Evolutionary conservation across 2,113 vertebrate species (phyloP), one percentile per base, ranked within the genome.

Genomic region (Onychorhynchus coronatus): DNA sequence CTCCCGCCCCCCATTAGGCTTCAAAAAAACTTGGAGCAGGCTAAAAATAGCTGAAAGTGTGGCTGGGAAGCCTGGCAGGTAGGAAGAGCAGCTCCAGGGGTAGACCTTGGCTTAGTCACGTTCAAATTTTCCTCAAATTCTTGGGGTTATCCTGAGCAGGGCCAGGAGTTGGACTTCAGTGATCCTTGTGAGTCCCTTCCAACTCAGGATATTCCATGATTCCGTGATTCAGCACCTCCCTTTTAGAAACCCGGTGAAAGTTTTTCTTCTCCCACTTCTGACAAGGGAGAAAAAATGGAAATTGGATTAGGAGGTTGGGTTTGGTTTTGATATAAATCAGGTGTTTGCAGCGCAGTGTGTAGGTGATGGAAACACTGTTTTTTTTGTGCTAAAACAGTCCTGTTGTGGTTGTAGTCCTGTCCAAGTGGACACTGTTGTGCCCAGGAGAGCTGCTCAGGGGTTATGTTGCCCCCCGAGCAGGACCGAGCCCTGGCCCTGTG

Each of bases 401-500:
- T 1, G 10, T 49, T 52, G 2, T 0, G 19, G 22, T 8, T 16
- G 42, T 14, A 61, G 5, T 35, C 71, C 67, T 12, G 31, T 13
- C 18, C 33, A 2, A 1, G 67, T 7, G 62, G 72, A 1, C 6
- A 4, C 55, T 61, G 70, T 8, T 14, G 8, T 56, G 75, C 9
- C 46, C 67, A 5, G 78, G 2, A 12, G 61, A 30, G 3, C 85
- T 22, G 66, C 58, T 17, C 0, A 4, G 5, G 89, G 47, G 2
- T 3, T 2, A 0, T 27, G 28, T 5, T 27, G 27, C 6, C 5
- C 33, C 58, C 3, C 2, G 9, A 12, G 59, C 21, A 37, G 61
- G 8, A 23, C 8, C 7, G 3, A 39, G 62, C 61, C 46, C 35
- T 0, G 0, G 23, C 1, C 1, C 11, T 27, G 71, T 6, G 37